Evolutionary conservation across 1,140 invertebrate genomes (phyloP), one percentile per base, ranked within the genome.

Genomic region (Stegodyphus dumicola): DNA sequence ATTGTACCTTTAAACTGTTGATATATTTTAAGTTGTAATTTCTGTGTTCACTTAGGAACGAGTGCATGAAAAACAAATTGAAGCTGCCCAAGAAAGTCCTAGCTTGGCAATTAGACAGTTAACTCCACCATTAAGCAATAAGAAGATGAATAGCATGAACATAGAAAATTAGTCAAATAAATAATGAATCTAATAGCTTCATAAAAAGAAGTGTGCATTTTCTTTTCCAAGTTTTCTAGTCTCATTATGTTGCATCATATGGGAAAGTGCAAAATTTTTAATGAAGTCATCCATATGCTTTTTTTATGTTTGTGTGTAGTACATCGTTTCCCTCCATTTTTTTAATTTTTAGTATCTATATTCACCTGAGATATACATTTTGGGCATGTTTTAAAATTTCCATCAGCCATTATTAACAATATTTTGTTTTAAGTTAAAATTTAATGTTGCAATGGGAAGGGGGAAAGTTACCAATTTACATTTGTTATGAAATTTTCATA

Each of bases 101-200:
- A 83, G 80, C 18, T 17, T 65, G 6, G 71, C 66, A 15, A 18
- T 83, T 4, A 52, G 80, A 65, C 70, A 83, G 15, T 15, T 83
- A 1, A 83, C 80, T 6, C 80, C 80, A n/a, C 80, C 80, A 52
- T 71, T 71, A 11, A 83, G 80, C 9, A 69, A 18, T 7, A 83
- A 83, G 18, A 83, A 83, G 71, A 79, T 33, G 33, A 33, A 79
- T 7, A 70, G 52, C 1, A 18, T 60, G 56, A 60, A 60, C 15
- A 33, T 33, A 33, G 33, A 33, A 33, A 33, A 33, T 33, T 33
- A 33, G 56, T 60, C 15, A 60, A 60, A 11, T 60, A 60, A 60
- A 11, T 60, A 15, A 15, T 15, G 56, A 11, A 11, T 15, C 15
- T 15, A 5, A 60, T 11, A 60, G 9, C 56, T 60, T 60, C 56